Evolutionary conservation across 2,797 vertebrate genomes (phyloP), one percentile per base, ranked within the genome.

Genomic region (Valencia hispanica): DNA sequence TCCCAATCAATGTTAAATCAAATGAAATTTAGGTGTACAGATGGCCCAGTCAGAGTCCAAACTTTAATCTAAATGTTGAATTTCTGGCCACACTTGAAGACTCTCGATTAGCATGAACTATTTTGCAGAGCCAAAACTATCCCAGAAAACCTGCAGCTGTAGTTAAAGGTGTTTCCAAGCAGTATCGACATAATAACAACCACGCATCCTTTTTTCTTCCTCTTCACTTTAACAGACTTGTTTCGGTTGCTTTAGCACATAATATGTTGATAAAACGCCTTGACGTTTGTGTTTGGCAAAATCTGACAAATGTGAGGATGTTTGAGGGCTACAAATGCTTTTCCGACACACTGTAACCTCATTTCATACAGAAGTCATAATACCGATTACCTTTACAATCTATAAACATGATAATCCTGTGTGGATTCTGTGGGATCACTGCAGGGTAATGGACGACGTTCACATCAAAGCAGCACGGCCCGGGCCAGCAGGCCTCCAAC

Each of bases 371-470:
- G 18, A n/a, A 25, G 30, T 63, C 57, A 45, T 53, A 65, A 47
- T 68, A 53, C 61, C 43, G 69, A 74, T 77, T 20, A 30, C 57
- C 65, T 51, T 7, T 2, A 53, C 20, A 57, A 50, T 9, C 80
- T 30, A 43, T 47, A 71, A 80, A 68, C 63, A 48, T 68, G 51
- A 82, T 77, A 72, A 70, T 83, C 75, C 48, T 36, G 57, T 22
- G 61, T 75, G 74, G 6, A 0, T 68, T 59, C 81, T 45, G 66
- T 12, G 53, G 72, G 68, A 55, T 79, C 85, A 47, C 86, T 66
- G 85, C 68, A 72, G 78, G 83, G 72, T 10, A 55, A 55, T 75
- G 55, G 70, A 77, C 69, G 86, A 85, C 85, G 82, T 48, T 81
- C 73, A 48, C 75, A 82, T 85, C 72, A 75, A 85, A 79, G 84